Percentiles rank a stretch among this genome's conserved stretches.
These are phyloP conservation scores for Pandemis corylana DNA, from an alignment of 2,888 invertebrate genomes.

Conservation along the genomic window DNA sequence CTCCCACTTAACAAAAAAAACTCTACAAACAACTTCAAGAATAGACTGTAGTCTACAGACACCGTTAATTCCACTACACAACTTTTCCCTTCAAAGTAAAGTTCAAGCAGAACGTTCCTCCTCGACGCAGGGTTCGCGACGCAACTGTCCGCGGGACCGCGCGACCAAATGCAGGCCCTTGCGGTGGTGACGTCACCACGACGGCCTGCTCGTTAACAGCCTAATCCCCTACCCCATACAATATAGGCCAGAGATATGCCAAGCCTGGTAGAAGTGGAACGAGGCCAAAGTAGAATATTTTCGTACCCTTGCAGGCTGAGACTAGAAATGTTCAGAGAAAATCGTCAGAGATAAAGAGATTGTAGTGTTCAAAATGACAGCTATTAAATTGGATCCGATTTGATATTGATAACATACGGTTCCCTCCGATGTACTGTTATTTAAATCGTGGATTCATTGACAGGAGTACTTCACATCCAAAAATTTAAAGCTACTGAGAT, in stretches of 20 bases:
- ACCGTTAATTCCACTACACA: not conserved
- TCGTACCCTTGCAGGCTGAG: not conserved
- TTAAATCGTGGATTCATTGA: not conserved
- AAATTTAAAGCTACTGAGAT: conserved; percentile 10
- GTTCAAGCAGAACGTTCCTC: not conserved
- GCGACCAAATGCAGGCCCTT: conserved; percentile 13
- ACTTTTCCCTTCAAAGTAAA: not conserved
- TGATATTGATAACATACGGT: not conserved
- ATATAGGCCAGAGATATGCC: not conserved
- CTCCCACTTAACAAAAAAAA: too few relatives aligned
- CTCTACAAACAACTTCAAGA: too few relatives aligned
- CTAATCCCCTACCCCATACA: conserved; percentile 47
- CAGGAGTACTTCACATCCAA: not conserved
- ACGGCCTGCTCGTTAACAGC: conserved; percentile 50
- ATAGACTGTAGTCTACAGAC: not conserved
- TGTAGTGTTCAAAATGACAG: not conserved
- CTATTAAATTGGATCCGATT: not conserved
- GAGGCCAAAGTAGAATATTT: not conserved
- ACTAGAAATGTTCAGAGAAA: not conserved
- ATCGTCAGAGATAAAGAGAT: not conserved
- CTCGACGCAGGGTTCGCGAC: conserved; percentile 52
- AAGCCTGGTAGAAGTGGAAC: not conserved
- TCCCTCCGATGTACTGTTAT: not conserved
- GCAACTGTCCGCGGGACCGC: conserved; percentile 53
- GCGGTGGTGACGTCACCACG: conserved; percentile 63